These are phyloP conservation scores for Pardalotus punctatus DNA, from an alignment of 2,113 vertebrate genomes.

Conservation along the genomic window DNA sequence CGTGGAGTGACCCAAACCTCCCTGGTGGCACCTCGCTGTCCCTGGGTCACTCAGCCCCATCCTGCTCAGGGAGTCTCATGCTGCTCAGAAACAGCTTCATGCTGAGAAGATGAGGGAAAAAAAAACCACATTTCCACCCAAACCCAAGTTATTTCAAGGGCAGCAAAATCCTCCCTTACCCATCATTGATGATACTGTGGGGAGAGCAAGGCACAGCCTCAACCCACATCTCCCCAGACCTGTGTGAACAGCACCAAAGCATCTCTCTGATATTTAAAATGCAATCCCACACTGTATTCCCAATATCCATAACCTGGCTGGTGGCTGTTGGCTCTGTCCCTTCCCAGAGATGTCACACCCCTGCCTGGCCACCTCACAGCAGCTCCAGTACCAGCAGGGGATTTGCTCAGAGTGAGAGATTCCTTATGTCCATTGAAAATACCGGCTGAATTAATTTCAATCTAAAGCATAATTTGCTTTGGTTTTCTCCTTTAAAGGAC, in stretches of 20 bases:
- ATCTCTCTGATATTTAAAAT: not conserved
- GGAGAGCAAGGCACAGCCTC: not conserved
- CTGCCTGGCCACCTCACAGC: not conserved
- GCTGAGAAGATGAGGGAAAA: not conserved
- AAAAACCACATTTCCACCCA: not conserved
- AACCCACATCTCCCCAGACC: not conserved
- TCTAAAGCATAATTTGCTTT: not conserved
- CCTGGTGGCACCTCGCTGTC: not conserved
- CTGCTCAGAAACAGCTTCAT: not conserved
- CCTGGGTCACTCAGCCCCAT: not conserved
- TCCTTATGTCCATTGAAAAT: not conserved
- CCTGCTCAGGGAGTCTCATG: rapidly evolving
- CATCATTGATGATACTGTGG: rapidly evolving
- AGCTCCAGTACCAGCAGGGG: not conserved
- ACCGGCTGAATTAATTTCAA: constrained; percentile 24
- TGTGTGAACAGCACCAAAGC: not conserved
- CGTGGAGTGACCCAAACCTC: not conserved
- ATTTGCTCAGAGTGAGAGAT: not conserved
- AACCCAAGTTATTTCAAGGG: not conserved
- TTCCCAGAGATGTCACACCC: not conserved
- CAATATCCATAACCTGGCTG: not conserved
- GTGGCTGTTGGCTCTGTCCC: not conserved
- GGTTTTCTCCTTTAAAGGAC: constrained; percentile 1
- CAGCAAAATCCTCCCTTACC: not conserved
- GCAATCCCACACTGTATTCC: not conserved